Conservation (phyloP, 2,113 vertebrate genomes). For the Siniperca knerii region DNA sequence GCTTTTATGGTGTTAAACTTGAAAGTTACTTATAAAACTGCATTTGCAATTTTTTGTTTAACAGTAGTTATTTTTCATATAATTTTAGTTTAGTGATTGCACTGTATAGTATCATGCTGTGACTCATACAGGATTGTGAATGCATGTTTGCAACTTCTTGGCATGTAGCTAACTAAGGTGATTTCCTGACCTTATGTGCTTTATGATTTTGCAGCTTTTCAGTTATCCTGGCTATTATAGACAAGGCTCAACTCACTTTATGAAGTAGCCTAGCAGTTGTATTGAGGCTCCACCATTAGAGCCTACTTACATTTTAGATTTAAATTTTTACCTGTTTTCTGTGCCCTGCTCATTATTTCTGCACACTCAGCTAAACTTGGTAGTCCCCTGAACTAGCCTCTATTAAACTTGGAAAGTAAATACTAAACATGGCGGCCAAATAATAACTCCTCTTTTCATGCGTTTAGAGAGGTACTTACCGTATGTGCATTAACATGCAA, state of each 20-base stretch:
- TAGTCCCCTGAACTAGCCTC: constrained; percentile 26
- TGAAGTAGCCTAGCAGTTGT: neutral
- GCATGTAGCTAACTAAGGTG: too few relatives aligned
- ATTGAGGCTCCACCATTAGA: neutral
- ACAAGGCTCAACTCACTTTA: too few relatives aligned
- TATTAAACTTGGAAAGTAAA: constrained; percentile 38
- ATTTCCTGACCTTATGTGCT: neutral
- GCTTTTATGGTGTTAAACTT: neutral
- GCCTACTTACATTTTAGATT: neutral
- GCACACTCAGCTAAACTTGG: neutral
- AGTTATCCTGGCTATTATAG: neutral
- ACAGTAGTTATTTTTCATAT: neutral
- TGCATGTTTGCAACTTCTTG: neutral
- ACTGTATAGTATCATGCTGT: neutral
- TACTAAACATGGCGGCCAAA: neutral
- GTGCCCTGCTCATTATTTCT: constrained; percentile 22
- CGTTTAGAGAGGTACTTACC: neutral
- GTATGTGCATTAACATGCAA: too few relatives aligned
- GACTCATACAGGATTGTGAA: neutral
- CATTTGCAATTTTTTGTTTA: neutral
- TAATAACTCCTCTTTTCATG: neutral
- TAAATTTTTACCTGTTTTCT: constrained; percentile 30
- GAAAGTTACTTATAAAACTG: neutral
- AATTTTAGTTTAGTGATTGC: neutral
- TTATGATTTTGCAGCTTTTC: neutral